Conservation (phyloP, 2,113 vertebrate species). For the Fregata magnificens region DNA sequence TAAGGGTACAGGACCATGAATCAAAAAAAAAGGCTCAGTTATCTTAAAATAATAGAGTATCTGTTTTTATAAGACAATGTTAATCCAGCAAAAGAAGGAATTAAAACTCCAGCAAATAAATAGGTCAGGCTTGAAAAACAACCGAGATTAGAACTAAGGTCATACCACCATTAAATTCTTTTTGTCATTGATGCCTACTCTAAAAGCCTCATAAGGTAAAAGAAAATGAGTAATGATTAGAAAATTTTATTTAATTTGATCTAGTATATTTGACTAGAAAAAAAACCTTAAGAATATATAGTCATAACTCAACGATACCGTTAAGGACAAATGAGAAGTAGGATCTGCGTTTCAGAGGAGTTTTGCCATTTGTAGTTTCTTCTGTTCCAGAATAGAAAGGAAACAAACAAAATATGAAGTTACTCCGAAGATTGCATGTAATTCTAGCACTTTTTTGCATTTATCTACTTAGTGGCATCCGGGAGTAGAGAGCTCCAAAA, state of each 20-base stretch:
- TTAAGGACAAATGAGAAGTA: background rate
- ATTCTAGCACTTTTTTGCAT: background rate
- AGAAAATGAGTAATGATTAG: background rate
- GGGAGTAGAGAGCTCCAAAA: background rate
- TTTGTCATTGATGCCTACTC: background rate
- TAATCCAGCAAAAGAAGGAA: background rate
- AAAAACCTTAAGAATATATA: background rate
- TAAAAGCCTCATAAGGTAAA: background rate
- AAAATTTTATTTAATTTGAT: background rate
- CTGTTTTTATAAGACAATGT: background rate
- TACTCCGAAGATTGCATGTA: background rate
- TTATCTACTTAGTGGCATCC: background rate
- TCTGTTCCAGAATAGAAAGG: background rate
- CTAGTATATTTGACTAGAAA: background rate
- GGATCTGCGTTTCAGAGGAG: background rate
- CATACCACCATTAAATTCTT: background rate
- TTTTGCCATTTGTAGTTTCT: background rate
- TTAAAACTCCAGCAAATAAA: background rate
- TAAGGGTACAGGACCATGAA: background rate
- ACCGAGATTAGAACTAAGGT: background rate
- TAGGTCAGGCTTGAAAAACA: background rate
- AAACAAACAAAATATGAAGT: background rate
- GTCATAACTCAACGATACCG: background rate
- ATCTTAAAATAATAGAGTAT: background rate
- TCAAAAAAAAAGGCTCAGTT: accelerated